Conservation (phyloP, 2,113 vertebrate genomes). For the Rattus rattus region DNA sequence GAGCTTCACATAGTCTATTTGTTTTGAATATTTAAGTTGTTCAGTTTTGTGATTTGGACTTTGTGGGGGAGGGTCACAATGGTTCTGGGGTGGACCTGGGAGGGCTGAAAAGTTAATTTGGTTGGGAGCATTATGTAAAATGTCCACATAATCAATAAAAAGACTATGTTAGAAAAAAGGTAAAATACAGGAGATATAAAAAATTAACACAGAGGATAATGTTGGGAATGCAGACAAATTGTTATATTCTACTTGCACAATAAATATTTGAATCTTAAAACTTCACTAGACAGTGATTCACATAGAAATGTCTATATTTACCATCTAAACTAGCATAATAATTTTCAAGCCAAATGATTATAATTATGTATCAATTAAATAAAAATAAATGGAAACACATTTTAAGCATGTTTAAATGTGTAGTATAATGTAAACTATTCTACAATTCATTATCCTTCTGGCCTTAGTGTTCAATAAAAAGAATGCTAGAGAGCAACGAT, state of each 20-base stretch:
- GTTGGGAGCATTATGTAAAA: background rate
- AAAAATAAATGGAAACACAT: conserved; percentile 79
- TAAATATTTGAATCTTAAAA: conserved; percentile 60
- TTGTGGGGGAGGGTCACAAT: background rate
- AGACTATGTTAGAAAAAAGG: conserved; percentile 70
- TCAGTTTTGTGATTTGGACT: background rate
- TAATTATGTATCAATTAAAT: conserved; percentile 64
- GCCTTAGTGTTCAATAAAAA: background rate
- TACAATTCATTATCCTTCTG: conserved; percentile 35
- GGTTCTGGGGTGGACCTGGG: background rate
- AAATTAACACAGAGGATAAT: conserved; percentile 51
- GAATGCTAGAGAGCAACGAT: conserved; percentile 42
- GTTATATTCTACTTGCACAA: conserved; percentile 53
- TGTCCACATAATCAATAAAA: background rate
- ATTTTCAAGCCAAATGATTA: conserved; percentile 63
- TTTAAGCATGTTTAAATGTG: conserved; percentile 33
- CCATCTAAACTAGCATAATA: conserved; percentile 64
- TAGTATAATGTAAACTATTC: conserved; percentile 36
- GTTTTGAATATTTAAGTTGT: no score
- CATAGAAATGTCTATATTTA: conserved; percentile 10
- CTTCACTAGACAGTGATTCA: conserved; percentile 59
- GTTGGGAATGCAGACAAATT: conserved; percentile 43
- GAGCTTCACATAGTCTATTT: no score
- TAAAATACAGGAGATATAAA: conserved; percentile 59
- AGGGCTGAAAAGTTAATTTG: background rate